A percentile compares a stretch with the other conserved stretches of the same genome.
Conservation (phyloP, 2,888 invertebrate species). For the Hoplodrina ambigua region DNA sequence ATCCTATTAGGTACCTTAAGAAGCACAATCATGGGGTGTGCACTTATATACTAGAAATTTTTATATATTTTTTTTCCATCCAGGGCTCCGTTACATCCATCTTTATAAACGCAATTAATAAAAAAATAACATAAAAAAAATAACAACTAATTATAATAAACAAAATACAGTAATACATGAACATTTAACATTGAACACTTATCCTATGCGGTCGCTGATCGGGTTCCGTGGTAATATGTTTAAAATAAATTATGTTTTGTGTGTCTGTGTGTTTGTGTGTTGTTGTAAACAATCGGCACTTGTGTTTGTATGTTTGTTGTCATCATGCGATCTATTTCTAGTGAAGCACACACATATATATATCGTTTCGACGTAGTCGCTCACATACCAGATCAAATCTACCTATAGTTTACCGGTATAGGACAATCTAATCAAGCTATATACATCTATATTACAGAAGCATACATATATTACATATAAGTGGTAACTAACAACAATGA, state of each 20-base stretch:
- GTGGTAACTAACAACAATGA: slow-evolving; percentile 56
- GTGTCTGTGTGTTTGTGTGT: slow-evolving; percentile 73
- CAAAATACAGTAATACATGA: slow-evolving; percentile 69
- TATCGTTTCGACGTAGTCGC: slow-evolving; percentile 80
- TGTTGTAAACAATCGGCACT: slow-evolving; percentile 67
- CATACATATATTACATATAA: slow-evolving; percentile 68
- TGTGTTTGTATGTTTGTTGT: slow-evolving; percentile 74
- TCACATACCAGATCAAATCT: slow-evolving; percentile 88
- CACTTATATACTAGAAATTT: slow-evolving; percentile 82
- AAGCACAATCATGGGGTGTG: slow-evolving; percentile 90
- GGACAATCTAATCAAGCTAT: slow-evolving; percentile 72
- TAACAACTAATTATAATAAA: slow-evolving; percentile 60
- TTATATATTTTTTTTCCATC: slow-evolving; percentile 76
- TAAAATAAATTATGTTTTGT: slow-evolving; percentile 68
- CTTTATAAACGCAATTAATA: slow-evolving; percentile 69
- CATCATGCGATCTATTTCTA: slow-evolving; percentile 83
- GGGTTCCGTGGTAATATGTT: slow-evolving; percentile 60
- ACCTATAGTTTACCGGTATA: slow-evolving; percentile 61
- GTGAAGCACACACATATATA: slow-evolving; percentile 82
- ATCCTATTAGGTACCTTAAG: slow-evolving; percentile 83
- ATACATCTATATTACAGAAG: slow-evolving; percentile 76
- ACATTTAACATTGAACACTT: slow-evolving; percentile 82
- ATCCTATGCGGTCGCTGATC: slow-evolving; percentile 66
- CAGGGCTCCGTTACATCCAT: slow-evolving; percentile 85
- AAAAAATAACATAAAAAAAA: slow-evolving; percentile 59